Percentiles rank a stretch among this genome's conserved stretches.
These are phyloP conservation scores for Acrossocheilus wenchowensis DNA, from an alignment of 2,797 vertebrate genomes.

Conservation along the genomic window DNA sequence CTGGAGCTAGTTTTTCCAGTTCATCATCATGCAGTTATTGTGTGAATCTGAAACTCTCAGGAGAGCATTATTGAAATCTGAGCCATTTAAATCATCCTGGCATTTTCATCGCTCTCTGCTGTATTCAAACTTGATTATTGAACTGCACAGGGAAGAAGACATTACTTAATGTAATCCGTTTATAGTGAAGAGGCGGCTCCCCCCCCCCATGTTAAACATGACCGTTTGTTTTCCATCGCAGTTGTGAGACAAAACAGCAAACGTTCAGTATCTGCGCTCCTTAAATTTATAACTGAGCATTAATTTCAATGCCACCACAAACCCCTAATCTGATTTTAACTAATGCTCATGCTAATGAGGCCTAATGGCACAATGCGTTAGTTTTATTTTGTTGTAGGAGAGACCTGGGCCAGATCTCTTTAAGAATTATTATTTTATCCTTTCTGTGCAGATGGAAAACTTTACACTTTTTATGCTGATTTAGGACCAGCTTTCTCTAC, in stretches of 20 bases:
- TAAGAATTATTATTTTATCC: not conserved
- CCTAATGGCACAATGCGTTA: not conserved
- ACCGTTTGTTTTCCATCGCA: not conserved
- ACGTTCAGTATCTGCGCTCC: not conserved
- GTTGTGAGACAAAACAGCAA: not conserved
- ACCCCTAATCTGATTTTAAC: not conserved
- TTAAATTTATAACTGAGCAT: not conserved
- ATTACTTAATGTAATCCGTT: not conserved
- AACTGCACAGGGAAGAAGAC: not conserved
- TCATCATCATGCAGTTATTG: not conserved
- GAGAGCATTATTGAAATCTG: slow-evolving; percentile 39
- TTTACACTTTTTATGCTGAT: slow-evolving; percentile 11
- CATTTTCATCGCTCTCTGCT: slow-evolving; percentile 16
- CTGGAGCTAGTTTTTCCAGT: not conserved
- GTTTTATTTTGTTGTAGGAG: not conserved
- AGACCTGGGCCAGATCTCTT: not conserved
- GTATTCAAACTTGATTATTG: not conserved
- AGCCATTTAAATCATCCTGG: slow-evolving; percentile 28
- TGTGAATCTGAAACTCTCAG: slow-evolving; percentile 26
- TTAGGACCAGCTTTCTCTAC: slow-evolving; percentile 28
- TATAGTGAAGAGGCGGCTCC: not conserved
- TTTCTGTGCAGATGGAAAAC: slow-evolving; percentile 23
- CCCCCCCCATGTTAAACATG: not conserved
- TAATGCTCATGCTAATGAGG: not conserved
- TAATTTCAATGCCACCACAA: not conserved